Evolutionary conservation across 2,113 vertebrate genomes (phyloP).

Genomic region (Turdus rufiventris): DNA sequence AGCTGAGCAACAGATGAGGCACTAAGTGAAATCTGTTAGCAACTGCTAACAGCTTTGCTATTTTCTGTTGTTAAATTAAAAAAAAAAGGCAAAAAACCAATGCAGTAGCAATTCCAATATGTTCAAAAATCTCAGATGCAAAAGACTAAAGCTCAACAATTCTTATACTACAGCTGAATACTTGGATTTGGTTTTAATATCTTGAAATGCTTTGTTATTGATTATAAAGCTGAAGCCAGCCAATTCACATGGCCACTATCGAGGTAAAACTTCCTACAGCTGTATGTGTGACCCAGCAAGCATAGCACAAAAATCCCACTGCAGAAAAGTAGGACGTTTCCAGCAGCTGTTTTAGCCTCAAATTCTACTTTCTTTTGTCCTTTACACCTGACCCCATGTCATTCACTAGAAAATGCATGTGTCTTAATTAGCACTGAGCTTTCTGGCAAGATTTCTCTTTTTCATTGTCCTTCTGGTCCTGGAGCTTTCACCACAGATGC

Average conservation of each 20-base stretch:
- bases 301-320: neutral
- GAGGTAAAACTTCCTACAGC: neutral
- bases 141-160: constrained; percentile 55
- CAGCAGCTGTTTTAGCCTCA: neutral
- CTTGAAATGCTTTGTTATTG: constrained; percentile 13
- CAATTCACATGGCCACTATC: neutral
- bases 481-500: neutral
- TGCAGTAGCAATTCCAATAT: constrained; percentile 68
- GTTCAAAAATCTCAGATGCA: constrained; percentile 59
- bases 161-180: constrained; percentile 39
- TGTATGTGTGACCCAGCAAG: neutral
- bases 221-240: neutral
- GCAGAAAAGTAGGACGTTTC: neutral
- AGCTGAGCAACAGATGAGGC: constrained; percentile 77
- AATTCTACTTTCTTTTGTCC: neutral
- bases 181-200: neutral
- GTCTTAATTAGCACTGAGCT: neutral
- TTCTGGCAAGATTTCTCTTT: neutral
- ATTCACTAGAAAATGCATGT: neutral
- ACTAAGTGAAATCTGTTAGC: constrained; percentile 73
- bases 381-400: neutral
- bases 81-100: constrained; percentile 9
- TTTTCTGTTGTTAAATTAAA: constrained; percentile 72
- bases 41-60: constrained; percentile 74
- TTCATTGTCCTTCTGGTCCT: neutral